A percentile compares a stretch with the other conserved stretches of the same genome.
Conservation (phyloP, 2,797 vertebrate genomes). For the Allobates femoralis region DNA sequence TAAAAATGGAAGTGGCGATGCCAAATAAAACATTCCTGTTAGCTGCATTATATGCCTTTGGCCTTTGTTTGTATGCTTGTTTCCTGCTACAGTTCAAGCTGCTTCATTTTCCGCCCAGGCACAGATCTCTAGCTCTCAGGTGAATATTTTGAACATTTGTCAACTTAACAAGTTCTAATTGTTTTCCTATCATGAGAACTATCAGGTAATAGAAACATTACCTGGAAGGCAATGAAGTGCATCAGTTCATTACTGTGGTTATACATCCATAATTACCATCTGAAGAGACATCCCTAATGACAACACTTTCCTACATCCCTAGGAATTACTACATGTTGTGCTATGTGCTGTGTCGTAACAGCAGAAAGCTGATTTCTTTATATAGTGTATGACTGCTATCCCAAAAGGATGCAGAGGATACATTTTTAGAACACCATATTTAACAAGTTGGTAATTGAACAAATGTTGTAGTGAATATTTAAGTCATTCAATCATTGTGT, state of each 20-base stretch:
- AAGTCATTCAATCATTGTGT: background rate
- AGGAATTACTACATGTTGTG: background rate
- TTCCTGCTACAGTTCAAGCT: background rate
- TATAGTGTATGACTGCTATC: background rate
- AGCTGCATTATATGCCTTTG: background rate
- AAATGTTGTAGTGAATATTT: background rate
- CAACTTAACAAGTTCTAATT: constrained; percentile 51
- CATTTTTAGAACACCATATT: background rate
- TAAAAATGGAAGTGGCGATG: background rate
- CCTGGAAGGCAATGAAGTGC: constrained; percentile 53
- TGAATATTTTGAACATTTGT: constrained; percentile 52
- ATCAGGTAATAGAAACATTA: constrained; percentile 55
- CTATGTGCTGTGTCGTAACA: constrained; percentile 14
- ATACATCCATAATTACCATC: constrained; percentile 48
- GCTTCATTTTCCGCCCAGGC: constrained; percentile 4
- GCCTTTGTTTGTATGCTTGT: constrained; percentile 1
- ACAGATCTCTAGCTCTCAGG: constrained; percentile 24
- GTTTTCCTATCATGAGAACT: constrained; percentile 46
- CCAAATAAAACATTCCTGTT: background rate
- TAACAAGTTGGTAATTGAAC: background rate
- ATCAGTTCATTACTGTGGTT: constrained; percentile 57
- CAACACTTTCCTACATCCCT: constrained; percentile 20
- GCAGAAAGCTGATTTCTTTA: background rate
- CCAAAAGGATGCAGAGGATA: background rate
- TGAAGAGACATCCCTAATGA: constrained; percentile 52